Percentiles rank a stretch among this genome's conserved stretches.
These are phyloP conservation scores for Pomatorhinus ruficollis DNA, from an alignment of 2,113 vertebrate genomes.

Conservation along the genomic window DNA sequence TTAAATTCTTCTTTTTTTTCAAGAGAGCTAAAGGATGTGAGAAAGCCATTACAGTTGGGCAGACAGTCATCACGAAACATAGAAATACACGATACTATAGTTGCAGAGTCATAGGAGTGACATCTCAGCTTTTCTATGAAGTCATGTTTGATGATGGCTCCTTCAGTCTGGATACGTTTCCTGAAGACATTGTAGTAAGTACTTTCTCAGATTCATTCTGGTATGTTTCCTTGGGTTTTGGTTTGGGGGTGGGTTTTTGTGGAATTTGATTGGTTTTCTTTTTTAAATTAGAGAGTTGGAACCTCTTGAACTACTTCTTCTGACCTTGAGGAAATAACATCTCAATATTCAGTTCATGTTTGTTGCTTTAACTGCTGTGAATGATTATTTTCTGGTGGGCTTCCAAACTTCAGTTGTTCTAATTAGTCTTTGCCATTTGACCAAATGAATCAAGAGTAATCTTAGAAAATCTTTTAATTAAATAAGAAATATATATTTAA, in stretches of 20 bases:
- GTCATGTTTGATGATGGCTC: slow-evolving; percentile 96
- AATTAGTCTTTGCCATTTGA: slow-evolving; percentile 46
- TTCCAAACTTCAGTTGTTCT: slow-evolving; percentile 30
- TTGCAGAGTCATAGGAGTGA: slow-evolving; percentile 86
- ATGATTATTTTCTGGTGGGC: slow-evolving; percentile 27
- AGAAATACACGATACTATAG: slow-evolving; percentile 94
- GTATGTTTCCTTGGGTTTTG: neutral
- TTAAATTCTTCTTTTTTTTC: neutral
- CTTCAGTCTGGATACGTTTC: slow-evolving; percentile 93
- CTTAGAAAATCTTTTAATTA: slow-evolving; percentile 60
- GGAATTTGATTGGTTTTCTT: neutral
- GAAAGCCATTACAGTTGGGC: slow-evolving; percentile 84
- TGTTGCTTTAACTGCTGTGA: slow-evolving; percentile 5
- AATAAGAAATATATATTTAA: slow-evolving; percentile 57
- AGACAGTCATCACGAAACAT: slow-evolving; percentile 94
- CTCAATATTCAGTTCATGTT: slow-evolving; percentile 19
- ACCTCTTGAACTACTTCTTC: neutral
- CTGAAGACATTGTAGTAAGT: slow-evolving; percentile 96
- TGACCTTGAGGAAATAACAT: neutral
- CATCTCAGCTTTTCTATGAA: slow-evolving; percentile 93
- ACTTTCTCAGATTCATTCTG: neutral
- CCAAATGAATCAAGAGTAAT: slow-evolving; percentile 28
- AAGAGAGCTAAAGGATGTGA: slow-evolving; percentile 82
- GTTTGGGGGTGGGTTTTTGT: neutral
- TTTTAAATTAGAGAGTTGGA: neutral